Base-by-base conservation (phyloP, 2,113 vertebrate genomes). In the Salvelinus fontinalis region DNA sequence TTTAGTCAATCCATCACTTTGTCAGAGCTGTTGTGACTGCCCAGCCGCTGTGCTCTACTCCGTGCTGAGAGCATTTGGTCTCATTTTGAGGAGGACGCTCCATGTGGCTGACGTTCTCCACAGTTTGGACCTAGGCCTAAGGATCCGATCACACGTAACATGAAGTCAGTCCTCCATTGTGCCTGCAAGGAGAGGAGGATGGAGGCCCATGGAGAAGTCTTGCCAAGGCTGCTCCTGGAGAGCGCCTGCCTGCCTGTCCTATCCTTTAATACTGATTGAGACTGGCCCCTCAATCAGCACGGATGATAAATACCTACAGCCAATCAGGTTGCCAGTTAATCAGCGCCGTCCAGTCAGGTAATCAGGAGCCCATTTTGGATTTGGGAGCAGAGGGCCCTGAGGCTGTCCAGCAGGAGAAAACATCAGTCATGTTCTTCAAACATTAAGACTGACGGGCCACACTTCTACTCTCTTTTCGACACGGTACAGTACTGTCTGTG, bases 311-410 rank as follows among this genome's bases (percentile, higher is more conserved):
- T 89, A 88, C 83, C 79, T 88, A 79, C 81, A 88, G 83, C 86
- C 86, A 90, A 87, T 89, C 82, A 80, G 87, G 83, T 89, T 89
- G 88, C 86, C 81, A 86, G 87, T 74, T 88, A 90, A 91, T 90
- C 90, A 92, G 85, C 27, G 20, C 75, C 67, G 16, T 87, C 89
- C 86, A 91, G 89, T 91, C 85, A 90, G 86, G 81, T 89, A 89
- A 91, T 90, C 87, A 89, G 83, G 76, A 90, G 81, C 81, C 83
- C 34, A 69, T 80, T 77, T 76, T 90, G 81, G 83, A 91, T 90
- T 81, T 81, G 77, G 84, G 89, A 87, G 83, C 88, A 89, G 85
- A 85, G 78, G 83, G 74, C 77, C 77, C 78, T 71, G 64, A 0
- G 79, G 85, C 79, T 75, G 83, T 85, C 75, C 67, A 75, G 76